Evolutionary conservation across 2,888 invertebrate species (phyloP).

Genomic region (Callinectes sapidus): DNA sequence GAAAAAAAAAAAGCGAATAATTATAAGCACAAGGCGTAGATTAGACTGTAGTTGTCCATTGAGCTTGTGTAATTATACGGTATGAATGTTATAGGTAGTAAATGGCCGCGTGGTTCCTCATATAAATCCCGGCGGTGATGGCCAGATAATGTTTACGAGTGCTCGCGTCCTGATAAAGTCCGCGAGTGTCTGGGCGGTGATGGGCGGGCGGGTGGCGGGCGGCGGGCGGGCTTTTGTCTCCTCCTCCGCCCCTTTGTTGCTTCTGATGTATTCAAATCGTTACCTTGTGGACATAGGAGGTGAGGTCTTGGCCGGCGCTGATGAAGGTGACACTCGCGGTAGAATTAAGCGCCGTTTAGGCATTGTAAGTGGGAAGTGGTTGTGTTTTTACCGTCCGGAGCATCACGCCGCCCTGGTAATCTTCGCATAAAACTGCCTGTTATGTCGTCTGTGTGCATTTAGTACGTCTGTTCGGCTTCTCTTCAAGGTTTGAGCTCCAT

Average conservation of each 20-base stretch:
- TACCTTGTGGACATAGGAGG: neutral
- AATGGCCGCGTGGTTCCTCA: conserved; percentile 39
- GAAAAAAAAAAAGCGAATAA: conserved; percentile 8
- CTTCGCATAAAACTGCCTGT: conserved; percentile 3
- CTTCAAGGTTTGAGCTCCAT: neutral
- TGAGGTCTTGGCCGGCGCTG: neutral
- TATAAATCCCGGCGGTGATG: conserved; percentile 47
- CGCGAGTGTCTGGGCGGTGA: neutral
- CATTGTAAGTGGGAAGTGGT: neutral
- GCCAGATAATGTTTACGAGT: conserved; percentile 43
- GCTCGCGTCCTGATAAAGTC: conserved; percentile 15
- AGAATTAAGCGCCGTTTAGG: neutral
- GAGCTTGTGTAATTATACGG: conserved; percentile 44
- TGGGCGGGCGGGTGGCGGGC: neutral
- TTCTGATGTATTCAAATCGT: conserved; percentile 21
- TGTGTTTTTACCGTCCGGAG: neutral
- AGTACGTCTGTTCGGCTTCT: conserved; percentile 27
- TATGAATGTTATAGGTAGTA: conserved; percentile 40
- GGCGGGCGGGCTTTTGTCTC: conserved; percentile 31
- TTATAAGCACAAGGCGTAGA: conserved; percentile 18
- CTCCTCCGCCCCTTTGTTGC: conserved; percentile 29
- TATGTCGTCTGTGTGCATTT: neutral
- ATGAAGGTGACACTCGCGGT: neutral
- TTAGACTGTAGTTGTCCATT: conserved; percentile 40
- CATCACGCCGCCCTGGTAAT: neutral